These are phyloP conservation scores for Amphipoea oculea DNA, from an alignment of 2,888 invertebrate species.

Conservation along the genomic window DNA sequence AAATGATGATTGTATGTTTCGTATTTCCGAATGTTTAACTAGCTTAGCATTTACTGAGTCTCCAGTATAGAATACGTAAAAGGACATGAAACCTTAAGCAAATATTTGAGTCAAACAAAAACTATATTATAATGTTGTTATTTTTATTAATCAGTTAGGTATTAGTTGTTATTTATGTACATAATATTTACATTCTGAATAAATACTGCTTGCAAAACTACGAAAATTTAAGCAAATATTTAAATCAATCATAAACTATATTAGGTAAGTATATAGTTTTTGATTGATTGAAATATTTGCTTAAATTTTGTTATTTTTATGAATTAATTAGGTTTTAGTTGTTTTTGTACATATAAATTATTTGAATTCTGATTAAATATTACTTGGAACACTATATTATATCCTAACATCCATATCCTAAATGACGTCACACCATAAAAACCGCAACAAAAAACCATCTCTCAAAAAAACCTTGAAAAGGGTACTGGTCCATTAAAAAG, in stretches of 20 bases:
- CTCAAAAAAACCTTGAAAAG: constrained; percentile 26
- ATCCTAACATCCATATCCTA: background rate
- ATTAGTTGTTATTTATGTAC: too few species aligned
- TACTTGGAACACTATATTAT: background rate
- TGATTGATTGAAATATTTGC: background rate
- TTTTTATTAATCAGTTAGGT: too few species aligned
- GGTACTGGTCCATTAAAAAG: constrained; percentile 58
- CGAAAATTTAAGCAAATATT: too few species aligned
- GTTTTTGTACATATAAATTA: too few species aligned
- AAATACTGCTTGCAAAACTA: too few species aligned
- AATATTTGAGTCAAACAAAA: background rate
- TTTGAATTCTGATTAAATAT: background rate
- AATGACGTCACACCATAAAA: constrained; percentile 19
- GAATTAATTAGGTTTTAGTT: too few species aligned
- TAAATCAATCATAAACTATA: too few species aligned
- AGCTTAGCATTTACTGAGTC: background rate
- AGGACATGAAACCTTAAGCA: background rate
- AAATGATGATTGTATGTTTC: background rate
- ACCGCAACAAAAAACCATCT: constrained; percentile 20
- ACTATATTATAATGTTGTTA: background rate
- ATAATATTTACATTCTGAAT: too few species aligned
- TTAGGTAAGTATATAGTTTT: too few species aligned
- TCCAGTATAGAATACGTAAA: background rate
- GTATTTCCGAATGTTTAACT: background rate
- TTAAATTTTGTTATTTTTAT: too few species aligned